Base-by-base conservation (phyloP, 1,140 invertebrate genomes). In the Danaus melanippus region DNA sequence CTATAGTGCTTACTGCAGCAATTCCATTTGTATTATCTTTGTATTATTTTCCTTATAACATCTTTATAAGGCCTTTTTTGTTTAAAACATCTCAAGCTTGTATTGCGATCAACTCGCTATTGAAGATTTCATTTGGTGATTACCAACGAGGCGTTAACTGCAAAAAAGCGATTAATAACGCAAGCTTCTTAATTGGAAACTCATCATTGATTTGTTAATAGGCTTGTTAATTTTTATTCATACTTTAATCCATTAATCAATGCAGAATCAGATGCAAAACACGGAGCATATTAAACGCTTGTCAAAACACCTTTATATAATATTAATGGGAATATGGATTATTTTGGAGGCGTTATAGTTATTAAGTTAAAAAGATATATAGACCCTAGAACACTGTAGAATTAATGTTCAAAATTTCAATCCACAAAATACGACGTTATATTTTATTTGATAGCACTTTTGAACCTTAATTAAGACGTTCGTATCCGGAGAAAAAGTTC, bases 191-290 rank as follows among this genome's bases (percentile, higher is more conserved):
- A 81, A 84, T 84, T 84, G 76, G 71, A 79, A 78, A 64, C 63
- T 62, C 76, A 62, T 74, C 71, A 77, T 76, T 79, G 78, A 84
- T 84, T 84, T 84, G 75, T 81, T 81, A 81, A 81, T 77, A 69
- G 62, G 71, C 72, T 74, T 71, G 69, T 78, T 80, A 76, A 78
- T 71, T 79, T 77, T 79, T 76, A 81, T 75, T 74, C 68, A 65
- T 65, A 66, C 67, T 68, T 68, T 70, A 69, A 66, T 59, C 67
- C 71, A 69, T 69, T 63, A 73, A 74, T 70, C 62, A 54, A 48
- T 55, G 56, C 66, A 52, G 46, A 69, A 73, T 78, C 73, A 61
- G 57, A 69, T 65, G 54, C 50, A 44, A 49, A 43, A 60, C 60
- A 55, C 51, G 39, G 48, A 17, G 21, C 9, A 17, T 21, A 21